phyloP scores from a whole-genome alignment of 2,113 vertebrate species.

The Siniperca knerii region DNA sequence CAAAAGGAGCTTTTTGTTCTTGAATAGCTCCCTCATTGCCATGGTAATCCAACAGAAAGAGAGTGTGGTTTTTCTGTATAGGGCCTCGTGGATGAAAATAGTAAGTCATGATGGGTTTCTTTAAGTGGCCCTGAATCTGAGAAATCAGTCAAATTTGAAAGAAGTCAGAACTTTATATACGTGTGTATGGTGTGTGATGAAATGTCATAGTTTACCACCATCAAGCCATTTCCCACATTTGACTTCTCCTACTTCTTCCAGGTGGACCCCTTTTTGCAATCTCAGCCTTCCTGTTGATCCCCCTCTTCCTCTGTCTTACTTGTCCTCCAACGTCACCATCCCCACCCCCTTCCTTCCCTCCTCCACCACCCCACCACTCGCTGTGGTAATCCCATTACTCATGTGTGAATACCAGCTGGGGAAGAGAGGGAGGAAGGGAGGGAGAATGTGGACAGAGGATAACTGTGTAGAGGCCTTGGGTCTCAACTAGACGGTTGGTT shows the following conservation, averaged over 20 bases:
- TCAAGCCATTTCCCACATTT: conserved; percentile 1
- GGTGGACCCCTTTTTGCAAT: conserved; percentile 51
- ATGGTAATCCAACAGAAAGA: conserved; percentile 79
- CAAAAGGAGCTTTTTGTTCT: conserved; percentile 80
- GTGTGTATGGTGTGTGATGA: not conserved
- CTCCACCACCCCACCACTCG: conserved; percentile 68
- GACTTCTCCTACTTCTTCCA: conserved; percentile 21
- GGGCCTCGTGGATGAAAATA: conserved; percentile 75
- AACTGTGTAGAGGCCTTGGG: conserved; percentile 64
- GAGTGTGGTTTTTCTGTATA: conserved; percentile 74
- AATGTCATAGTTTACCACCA: not conserved
- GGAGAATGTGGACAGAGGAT: conserved; percentile 72
- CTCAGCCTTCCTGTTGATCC: conserved; percentile 55
- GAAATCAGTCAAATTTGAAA: conserved; percentile 52
- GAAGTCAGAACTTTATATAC: not conserved
- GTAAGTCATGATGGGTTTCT: conserved; percentile 67
- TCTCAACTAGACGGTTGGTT: conserved; percentile 50
- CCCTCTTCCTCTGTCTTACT: conserved; percentile 68
- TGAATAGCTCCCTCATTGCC: conserved; percentile 80
- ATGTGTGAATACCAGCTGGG: conserved; percentile 87
- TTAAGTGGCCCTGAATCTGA: conserved; percentile 65
- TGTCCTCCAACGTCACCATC: conserved; percentile 66
- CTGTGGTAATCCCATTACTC: conserved; percentile 88
- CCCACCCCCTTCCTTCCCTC: conserved; percentile 38
- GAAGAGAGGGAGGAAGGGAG: conserved; percentile 47